Evolutionary conservation across 2,797 vertebrate species (phyloP), one percentile per base, ranked within the genome.

Genomic region (Lerista edwardsae): DNA sequence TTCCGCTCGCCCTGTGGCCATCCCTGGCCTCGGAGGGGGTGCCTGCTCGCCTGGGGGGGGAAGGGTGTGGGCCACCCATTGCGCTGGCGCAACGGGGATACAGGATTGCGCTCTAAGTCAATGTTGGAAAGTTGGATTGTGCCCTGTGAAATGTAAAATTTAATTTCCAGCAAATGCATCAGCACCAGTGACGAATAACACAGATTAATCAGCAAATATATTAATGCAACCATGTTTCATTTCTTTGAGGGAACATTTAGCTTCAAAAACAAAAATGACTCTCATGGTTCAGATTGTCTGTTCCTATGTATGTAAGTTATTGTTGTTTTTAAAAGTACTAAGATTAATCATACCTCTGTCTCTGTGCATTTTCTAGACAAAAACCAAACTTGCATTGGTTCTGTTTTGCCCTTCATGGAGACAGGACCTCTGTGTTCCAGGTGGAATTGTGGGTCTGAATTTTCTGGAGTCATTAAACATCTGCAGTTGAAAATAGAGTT

Each of bases 361-460:
- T 97, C 96, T 83, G 95, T 94, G 89, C 88, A 95, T 93, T 97
- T 98, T 95, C 98, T 97, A 84, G 98, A 98, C 83, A 99, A 96
- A 96, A 99, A 99, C 97, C 98, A 99, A 92, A 99, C 98, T 95
- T 98, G 97, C 99, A 99, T 99, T 21, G 98, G 99, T 14, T 99
- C 99, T 93, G 98, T 99, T 95, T 99, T 99, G 74, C 99, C 99
- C 95, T 99, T 99, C 99, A 99, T 99, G 93, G 97, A 97, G 92
- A 99, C 84, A 0, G 98, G 99, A 79, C 98, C 98, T 89, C 98
- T 96, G 90, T 98, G 97, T 88, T 98, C 97, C 95, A 99, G 88
- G 64, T 98, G 95, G 92, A 99, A 99, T 89, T 99, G 98, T 78
- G 97, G 97, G 91, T 99, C 98, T 11, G 98, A 97, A 51, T 99